phyloP scores from a whole-genome alignment of 2,113 vertebrate genomes.

The Phalacrocorax aristotelis region DNA sequence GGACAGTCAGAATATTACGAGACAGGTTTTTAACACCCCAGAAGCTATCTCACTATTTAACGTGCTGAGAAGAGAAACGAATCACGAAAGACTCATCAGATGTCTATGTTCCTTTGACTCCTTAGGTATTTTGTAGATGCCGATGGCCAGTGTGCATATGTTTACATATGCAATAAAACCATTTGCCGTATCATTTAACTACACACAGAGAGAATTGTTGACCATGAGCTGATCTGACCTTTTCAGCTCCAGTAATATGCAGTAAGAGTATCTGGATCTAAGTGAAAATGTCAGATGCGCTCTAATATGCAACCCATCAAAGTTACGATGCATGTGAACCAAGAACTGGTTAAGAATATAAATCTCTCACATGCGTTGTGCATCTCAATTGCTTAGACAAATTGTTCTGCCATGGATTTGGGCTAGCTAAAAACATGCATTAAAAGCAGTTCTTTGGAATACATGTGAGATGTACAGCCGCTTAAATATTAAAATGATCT shows the following conservation, averaged over 20 bases:
- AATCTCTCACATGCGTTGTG: conserved; percentile 3
- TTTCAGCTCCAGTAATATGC: conserved; percentile 20
- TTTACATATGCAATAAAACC: conserved; percentile 15
- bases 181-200: background rate
- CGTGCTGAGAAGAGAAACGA: conserved; percentile 4
- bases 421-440: background rate
- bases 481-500: background rate
- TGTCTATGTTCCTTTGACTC: background rate
- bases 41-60: background rate
- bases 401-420: background rate
- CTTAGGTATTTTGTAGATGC: conserved; percentile 17
- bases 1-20: background rate
- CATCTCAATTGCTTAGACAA: conserved; percentile 23
- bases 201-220: background rate
- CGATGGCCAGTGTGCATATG: background rate
- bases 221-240: conserved; percentile 28
- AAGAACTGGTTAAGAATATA: conserved; percentile 20
- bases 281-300: conserved; percentile 38
- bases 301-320: conserved; percentile 56
- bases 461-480: background rate
- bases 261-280: background rate
- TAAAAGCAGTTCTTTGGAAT: background rate
- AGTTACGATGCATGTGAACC: background rate
- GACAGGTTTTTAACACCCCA: background rate
- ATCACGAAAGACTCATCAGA: background rate